Evolutionary conservation across 2,888 invertebrate genomes (phyloP), one percentile per base, ranked within the genome.

Genomic region (Encarsia formosa): DNA sequence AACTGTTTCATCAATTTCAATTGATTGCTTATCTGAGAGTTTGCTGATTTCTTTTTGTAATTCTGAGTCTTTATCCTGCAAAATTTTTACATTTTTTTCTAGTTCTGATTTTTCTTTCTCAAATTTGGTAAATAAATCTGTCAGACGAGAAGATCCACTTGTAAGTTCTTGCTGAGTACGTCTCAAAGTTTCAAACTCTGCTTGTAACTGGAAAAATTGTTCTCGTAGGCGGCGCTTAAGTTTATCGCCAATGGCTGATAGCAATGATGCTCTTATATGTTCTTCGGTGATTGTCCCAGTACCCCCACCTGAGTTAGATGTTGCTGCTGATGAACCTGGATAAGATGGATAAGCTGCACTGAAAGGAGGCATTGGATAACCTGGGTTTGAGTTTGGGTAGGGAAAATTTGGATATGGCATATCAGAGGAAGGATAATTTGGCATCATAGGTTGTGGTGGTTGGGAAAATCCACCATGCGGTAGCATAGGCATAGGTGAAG

Each of bases 241-340:
- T 75, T 95, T 96, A 71, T 99, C 97, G 74, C 96, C 93, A 1
- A 98, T 91, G 20, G 97, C 98, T 50, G 95, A 93, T 16, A 96
- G 76, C 19, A 99, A 77, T 1, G 97, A 98, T 22, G 90, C 92
- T 68, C 91, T 85, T 58, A 99, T 91, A 70, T 97, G 95, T 69
- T 96, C 94, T 65, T 96, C 93, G 41, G 94, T 89, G 52, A 95
- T 93, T n/a, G 92, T 92, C 18, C 90, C 89, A 16, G 79, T 73
- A 51, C 81, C 79, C 47, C 79, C 78, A 16, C 75, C 72, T 63
- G 79, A 76, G 46, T 75, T 73, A 16, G 68, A 64, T n/a, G 71
- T 63, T 38, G 67, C 57, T 35, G 68, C 64, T 29, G 70, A 64
- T 13, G 69, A 66, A 9, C 8, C 8, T 29, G 73, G 67, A 61